A percentile compares a stretch with the other conserved stretches of the same genome.
Conservation (phyloP, 2,113 vertebrate genomes). For the Acanthochromis polyacanthus region DNA sequence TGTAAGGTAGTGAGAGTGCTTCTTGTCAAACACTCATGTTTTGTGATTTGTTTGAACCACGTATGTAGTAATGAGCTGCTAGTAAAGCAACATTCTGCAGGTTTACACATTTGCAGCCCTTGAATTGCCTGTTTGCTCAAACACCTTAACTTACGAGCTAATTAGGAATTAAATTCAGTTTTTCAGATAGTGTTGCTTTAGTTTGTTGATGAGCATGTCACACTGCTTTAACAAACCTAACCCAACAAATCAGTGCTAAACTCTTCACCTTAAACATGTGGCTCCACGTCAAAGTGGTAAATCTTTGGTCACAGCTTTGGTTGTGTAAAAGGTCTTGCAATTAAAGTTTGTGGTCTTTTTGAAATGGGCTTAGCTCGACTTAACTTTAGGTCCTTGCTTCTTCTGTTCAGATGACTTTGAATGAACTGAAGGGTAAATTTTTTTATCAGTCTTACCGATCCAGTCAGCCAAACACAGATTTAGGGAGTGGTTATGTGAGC, state of each 20-base stretch:
- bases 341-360: background rate
- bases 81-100: too few relatives aligned
- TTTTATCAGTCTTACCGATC: slow-evolving; percentile 50
- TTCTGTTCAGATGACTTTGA: slow-evolving; percentile 20
- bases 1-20: background rate
- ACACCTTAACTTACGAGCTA: too few relatives aligned
- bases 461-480: slow-evolving; percentile 35
- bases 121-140: too few relatives aligned
- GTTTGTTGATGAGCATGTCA: too few relatives aligned
- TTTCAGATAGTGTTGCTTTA: too few relatives aligned
- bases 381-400: background rate
- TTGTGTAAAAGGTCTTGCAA: background rate
- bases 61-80: background rate
- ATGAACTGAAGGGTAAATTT: slow-evolving; percentile 10
- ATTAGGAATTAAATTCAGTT: too few relatives aligned
- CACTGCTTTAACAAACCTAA: too few relatives aligned
- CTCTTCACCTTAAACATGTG: too few relatives aligned
- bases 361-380: background rate
- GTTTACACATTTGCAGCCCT: too few relatives aligned
- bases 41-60: slow-evolving; percentile 13
- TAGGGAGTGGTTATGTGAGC: slow-evolving; percentile 59
- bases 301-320: background rate
- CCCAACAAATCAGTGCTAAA: background rate
- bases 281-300: background rate
- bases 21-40: slow-evolving; percentile 13